These are phyloP conservation scores for Drosophila pruinosa DNA, from an alignment of 1,140 invertebrate species.

Conservation along the genomic window DNA sequence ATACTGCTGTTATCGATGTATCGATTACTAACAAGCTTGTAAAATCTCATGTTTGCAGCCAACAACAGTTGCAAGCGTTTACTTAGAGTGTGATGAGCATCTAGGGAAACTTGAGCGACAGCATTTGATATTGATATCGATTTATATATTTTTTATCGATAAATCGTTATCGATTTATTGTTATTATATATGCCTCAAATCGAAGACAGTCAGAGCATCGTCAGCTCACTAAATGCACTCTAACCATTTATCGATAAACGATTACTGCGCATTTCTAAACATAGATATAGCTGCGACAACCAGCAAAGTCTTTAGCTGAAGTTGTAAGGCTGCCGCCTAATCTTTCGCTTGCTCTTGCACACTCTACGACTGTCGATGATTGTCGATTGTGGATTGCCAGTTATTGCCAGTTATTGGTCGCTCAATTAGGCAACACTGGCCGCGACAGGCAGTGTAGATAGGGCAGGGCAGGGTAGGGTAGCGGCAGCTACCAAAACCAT, in stretches of 20 bases:
- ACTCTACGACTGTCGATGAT: constrained; percentile 3
- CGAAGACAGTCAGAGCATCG: too few relatives aligned
- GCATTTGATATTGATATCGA: not conserved
- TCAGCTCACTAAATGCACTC: too few relatives aligned
- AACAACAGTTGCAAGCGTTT: too few relatives aligned
- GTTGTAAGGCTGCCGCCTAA: constrained; percentile 10
- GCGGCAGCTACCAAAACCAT: constrained; percentile 45
- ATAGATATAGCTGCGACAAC: not conserved
- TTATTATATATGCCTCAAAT: too few relatives aligned
- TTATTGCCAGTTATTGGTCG: constrained; percentile 29
- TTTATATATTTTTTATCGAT: not conserved
- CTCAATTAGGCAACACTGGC: constrained; percentile 46
- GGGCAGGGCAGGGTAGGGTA: not conserved
- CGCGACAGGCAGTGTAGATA: not conserved
- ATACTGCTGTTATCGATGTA: constrained; percentile 13
- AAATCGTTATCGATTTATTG: not conserved
- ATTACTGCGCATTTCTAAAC: not conserved
- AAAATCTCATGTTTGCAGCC: not conserved
- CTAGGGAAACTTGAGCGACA: too few relatives aligned
- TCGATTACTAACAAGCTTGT: constrained; percentile 11
- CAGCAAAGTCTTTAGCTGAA: not conserved
- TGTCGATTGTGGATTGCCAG: constrained; percentile 11
- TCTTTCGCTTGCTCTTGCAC: constrained; percentile 15
- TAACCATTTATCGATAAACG: not conserved
- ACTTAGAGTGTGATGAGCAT: too few relatives aligned